Evolutionary conservation across 2,888 invertebrate genomes (phyloP), one percentile per base, ranked within the genome.

Genomic region (Andrena hattorfiana): DNA sequence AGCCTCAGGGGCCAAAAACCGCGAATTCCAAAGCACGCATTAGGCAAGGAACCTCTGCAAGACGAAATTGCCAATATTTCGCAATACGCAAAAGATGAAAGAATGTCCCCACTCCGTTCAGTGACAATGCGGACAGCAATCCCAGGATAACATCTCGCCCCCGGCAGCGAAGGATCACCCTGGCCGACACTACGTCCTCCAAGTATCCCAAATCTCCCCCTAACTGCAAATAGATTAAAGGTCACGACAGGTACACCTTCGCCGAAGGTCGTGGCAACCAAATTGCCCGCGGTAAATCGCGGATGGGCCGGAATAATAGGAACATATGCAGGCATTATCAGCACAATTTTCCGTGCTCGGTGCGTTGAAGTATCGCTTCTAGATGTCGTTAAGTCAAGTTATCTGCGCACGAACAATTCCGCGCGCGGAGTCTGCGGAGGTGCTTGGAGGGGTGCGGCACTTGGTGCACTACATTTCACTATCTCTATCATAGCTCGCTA

Each of bases 381-480:
- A 79, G 83, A 81, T 78, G 88, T 86, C 88, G 87, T 90, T 90
- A 90, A 89, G 87, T 87, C 90, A 86, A 88, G 87, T 89, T 90
- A 90, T 90, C 87, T 89, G 76, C 83, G 73, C 84, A 69, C 80
- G 89, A 87, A 87, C 88, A 89, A 90, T 85, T 85, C 74, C 71
- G 69, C 23, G 76, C 51, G 51, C 10, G 20, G 56, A 26, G 73
- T 66, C 63, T 80, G 51, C 69, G 59, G 72, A 49, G 42, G 42
- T 42, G 16, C 3, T 16, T n/a, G 56, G 20, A 8, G 23, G 69
- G 23, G 62, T 20, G 67, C 32, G 32, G 26, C 85, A 54, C 74
- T 76, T 42, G 73, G 73, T 83, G 85, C 86, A 84, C 83, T 80
- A 86, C 86, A 81, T 87, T 90, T 87, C 88, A 68, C 88, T 87